phyloP scores from a whole-genome alignment of 2,797 vertebrate genomes.

The Champsocephalus esox region DNA sequence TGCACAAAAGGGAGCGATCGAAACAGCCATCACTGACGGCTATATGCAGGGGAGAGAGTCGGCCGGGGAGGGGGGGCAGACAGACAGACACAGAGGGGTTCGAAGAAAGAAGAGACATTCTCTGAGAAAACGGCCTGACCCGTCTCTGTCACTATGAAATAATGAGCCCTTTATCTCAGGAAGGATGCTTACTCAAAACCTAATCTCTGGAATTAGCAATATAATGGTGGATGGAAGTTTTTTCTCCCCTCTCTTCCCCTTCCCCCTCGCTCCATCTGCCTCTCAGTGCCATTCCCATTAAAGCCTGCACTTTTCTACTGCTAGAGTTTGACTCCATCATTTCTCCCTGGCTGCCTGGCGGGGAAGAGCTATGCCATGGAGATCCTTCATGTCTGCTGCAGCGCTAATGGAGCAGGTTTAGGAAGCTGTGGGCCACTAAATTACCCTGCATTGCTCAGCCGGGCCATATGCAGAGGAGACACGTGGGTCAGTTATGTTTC shows the following conservation, averaged over 20 bases:
- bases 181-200: conserved; percentile 73
- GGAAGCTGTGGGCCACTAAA: conserved; percentile 70
- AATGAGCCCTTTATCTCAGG: conserved; percentile 80
- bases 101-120: conserved; percentile 48
- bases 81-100: conserved; percentile 39
- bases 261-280: conserved; percentile 56
- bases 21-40: conserved; percentile 61
- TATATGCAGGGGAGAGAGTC: conserved; percentile 39
- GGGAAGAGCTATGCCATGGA: conserved; percentile 71
- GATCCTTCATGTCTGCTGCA: conserved; percentile 76
- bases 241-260: conserved; percentile 34
- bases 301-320: conserved; percentile 60
- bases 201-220: conserved; percentile 77
- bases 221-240: conserved; percentile 70
- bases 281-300: conserved; percentile 73
- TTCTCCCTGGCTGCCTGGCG: conserved; percentile 65
- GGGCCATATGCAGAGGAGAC: conserved; percentile 62
- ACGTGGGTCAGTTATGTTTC: conserved; percentile 62
- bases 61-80: conserved; percentile 15
- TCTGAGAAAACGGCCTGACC: conserved; percentile 57
- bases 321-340: conserved; percentile 73
- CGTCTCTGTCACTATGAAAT: conserved; percentile 73
- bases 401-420: conserved; percentile 72
- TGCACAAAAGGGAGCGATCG: conserved; percentile 77
- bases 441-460: conserved; percentile 58